These are phyloP conservation scores for Spheniscus humboldti DNA, from an alignment of 2,797 vertebrate genomes.

Conservation along the genomic window DNA sequence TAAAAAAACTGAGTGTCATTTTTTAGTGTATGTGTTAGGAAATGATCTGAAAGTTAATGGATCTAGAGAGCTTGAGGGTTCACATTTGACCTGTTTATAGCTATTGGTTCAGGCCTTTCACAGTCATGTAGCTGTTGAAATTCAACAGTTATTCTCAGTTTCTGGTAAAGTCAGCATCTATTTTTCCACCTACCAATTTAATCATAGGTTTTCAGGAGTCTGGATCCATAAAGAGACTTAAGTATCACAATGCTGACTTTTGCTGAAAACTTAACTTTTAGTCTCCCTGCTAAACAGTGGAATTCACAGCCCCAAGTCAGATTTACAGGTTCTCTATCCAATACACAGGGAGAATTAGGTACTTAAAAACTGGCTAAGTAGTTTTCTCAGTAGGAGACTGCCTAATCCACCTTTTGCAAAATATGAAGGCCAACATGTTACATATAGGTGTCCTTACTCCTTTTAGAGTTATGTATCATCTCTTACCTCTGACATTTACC, in stretches of 20 bases:
- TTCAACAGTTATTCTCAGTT: constrained; percentile 17
- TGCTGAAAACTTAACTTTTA: background rate
- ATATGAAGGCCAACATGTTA: background rate
- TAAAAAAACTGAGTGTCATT: background rate
- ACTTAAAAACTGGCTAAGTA: background rate
- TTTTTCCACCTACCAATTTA: constrained; percentile 18
- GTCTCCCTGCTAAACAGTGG: background rate
- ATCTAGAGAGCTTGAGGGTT: background rate
- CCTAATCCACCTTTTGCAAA: background rate
- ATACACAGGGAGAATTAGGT: background rate
- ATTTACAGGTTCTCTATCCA: background rate
- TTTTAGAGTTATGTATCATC: background rate
- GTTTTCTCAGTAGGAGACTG: background rate
- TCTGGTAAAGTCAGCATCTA: constrained; percentile 23
- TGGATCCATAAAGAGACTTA: background rate
- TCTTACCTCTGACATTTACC: background rate
- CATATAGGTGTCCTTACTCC: background rate
- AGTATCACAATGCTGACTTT: background rate
- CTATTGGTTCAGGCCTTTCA: constrained; percentile 1
- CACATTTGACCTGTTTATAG: constrained; percentile 8
- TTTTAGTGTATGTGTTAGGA: background rate
- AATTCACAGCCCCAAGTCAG: background rate
- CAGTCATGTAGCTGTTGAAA: constrained; percentile 6
- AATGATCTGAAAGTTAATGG: constrained; percentile 5
- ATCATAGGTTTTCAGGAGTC: background rate